Evolutionary conservation across 2,888 invertebrate species (phyloP).

Genomic region (Scrobipalpa costella): DNA sequence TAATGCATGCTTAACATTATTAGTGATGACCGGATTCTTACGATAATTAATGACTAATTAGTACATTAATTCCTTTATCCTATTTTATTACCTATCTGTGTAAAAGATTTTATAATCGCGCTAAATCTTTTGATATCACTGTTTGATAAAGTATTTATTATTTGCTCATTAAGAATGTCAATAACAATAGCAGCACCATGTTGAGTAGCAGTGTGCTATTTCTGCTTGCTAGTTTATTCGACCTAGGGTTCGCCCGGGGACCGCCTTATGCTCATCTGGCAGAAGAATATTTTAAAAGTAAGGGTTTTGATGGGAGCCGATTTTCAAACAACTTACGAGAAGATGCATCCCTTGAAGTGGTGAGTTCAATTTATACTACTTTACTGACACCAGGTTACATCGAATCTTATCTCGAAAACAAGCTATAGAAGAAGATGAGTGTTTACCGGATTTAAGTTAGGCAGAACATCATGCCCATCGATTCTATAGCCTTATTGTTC

Average conservation of each 20-base stretch:
- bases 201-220: not conserved
- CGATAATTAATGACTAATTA: too few species aligned
- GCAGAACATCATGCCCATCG: too few species aligned
- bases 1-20: too few species aligned
- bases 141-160: too few species aligned
- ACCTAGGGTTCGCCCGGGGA: constrained; percentile 30
- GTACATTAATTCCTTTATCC: too few species aligned
- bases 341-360: constrained; percentile 53
- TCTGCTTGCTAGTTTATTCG: not conserved
- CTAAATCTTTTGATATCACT: too few species aligned
- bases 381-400: not conserved
- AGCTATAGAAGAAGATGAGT: too few species aligned
- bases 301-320: constrained; percentile 36
- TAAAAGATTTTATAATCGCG: too few species aligned
- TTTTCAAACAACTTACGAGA: constrained; percentile 47
- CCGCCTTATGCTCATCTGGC: constrained; percentile 46
- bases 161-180: not conserved
- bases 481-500: too few species aligned
- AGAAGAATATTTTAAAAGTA: constrained; percentile 38
- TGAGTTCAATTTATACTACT: constrained; percentile 29
- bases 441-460: too few species aligned
- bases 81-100: too few species aligned
- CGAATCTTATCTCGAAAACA: not conserved
- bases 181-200: not conserved
- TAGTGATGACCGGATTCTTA: too few species aligned